These are phyloP conservation scores for Trematocara marginatum DNA, from an alignment of 2,113 vertebrate genomes.

Conservation along the genomic window DNA sequence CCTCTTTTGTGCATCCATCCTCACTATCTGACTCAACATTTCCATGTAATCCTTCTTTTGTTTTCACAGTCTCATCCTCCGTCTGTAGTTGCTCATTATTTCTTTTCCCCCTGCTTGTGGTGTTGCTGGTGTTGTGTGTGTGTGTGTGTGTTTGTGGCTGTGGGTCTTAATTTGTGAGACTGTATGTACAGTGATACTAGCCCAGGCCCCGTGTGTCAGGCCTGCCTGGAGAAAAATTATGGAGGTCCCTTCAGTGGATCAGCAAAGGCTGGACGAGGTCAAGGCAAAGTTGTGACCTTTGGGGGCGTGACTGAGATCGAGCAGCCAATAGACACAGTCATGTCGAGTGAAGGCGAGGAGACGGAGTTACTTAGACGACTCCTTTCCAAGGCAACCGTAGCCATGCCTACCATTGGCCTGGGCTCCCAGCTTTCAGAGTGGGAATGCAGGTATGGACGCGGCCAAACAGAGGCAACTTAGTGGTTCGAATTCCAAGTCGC, in stretches of 20 bases:
- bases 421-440: slow-evolving; percentile 69
- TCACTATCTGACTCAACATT: slow-evolving; percentile 44
- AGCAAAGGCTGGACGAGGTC: slow-evolving; percentile 73
- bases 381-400: slow-evolving; percentile 67
- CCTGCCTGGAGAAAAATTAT: slow-evolving; percentile 72
- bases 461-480: slow-evolving; percentile 3
- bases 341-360: slow-evolving; percentile 62
- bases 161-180: slow-evolving; percentile 45
- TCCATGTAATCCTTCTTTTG: slow-evolving; percentile 44
- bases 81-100: slow-evolving; percentile 40
- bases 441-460: slow-evolving; percentile 67
- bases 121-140: slow-evolving; percentile 19
- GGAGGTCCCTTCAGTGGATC: slow-evolving; percentile 62
- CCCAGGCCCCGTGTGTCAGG: slow-evolving; percentile 66
- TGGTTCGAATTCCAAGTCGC: slow-evolving; percentile 2
- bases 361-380: slow-evolving; percentile 67
- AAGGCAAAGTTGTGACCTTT: slow-evolving; percentile 85
- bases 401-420: slow-evolving; percentile 70
- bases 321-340: slow-evolving; percentile 78
- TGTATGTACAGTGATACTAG: slow-evolving; percentile 67
- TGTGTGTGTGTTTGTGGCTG: not conserved
- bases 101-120: slow-evolving; percentile 17
- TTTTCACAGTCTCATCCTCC: slow-evolving; percentile 38
- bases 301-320: slow-evolving; percentile 93
- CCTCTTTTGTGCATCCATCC: slow-evolving; percentile 15